These are phyloP conservation scores for Thaumatotibia leucotreta DNA, from an alignment of 1,140 invertebrate species.

Conservation along the genomic window DNA sequence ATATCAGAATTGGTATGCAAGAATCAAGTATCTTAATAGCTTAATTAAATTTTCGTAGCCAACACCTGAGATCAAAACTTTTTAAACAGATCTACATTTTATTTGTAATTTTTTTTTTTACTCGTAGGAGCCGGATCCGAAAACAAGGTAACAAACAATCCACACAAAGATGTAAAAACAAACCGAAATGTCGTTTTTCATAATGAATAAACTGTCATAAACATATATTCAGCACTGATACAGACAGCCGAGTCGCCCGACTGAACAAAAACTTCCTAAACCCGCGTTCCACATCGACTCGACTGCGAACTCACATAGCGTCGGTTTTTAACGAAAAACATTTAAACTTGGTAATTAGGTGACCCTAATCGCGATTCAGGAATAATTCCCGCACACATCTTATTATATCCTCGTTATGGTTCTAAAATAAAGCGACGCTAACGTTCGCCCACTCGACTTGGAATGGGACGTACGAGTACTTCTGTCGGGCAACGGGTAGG, in stretches of 20 bases:
- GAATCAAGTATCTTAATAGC: too few species aligned
- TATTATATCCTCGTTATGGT: slow-evolving; percentile 6
- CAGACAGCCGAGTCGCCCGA: background rate
- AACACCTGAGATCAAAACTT: too few species aligned
- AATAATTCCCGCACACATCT: slow-evolving; percentile 1
- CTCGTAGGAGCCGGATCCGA: too few species aligned
- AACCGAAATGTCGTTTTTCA: background rate
- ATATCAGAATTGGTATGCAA: too few species aligned
- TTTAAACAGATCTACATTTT: too few species aligned
- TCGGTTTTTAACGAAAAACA: background rate
- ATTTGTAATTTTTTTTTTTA: too few species aligned
- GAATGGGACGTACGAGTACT: background rate
- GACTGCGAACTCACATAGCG: background rate
- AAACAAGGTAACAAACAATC: too few species aligned
- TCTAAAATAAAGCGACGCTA: background rate
- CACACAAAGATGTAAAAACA: too few species aligned
- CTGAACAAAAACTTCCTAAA: background rate
- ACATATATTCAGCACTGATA: background rate
- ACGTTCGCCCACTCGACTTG: background rate
- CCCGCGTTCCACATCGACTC: background rate
- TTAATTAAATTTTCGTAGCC: too few species aligned
- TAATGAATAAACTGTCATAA: too few species aligned
- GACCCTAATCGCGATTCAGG: background rate
- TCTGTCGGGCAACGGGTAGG: background rate
- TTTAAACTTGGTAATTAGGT: slow-evolving; percentile 5